Conservation (phyloP, 2,113 vertebrate species). For the Engystomops pustulosus region DNA sequence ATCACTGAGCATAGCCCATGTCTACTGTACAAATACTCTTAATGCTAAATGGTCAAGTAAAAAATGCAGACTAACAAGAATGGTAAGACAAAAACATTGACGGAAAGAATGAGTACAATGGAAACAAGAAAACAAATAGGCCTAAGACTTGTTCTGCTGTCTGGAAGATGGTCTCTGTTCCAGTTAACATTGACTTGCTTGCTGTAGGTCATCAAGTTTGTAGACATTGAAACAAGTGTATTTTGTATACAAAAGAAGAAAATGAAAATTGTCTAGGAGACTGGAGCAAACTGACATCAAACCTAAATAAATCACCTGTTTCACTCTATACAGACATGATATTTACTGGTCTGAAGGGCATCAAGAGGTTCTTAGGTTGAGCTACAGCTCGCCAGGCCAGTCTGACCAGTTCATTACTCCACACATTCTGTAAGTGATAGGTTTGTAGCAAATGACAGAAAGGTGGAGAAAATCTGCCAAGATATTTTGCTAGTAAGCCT, state of each 20-base stretch:
- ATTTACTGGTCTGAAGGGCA: constrained; percentile 6
- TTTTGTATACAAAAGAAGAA: constrained; percentile 38
- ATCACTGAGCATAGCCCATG: neutral
- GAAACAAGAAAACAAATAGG: neutral
- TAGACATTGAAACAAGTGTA: constrained; percentile 37
- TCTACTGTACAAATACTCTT: neutral
- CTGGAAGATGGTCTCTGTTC: neutral
- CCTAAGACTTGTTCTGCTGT: constrained; percentile 30
- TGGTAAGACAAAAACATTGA: neutral
- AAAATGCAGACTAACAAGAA: constrained; percentile 23
- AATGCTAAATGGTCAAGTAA: neutral
- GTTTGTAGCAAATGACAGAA: constrained; percentile 13
- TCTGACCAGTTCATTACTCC: constrained; percentile 29
- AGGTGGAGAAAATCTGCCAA: neutral
- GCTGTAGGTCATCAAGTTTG: neutral
- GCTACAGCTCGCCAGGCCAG: constrained; percentile 24
- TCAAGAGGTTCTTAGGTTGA: neutral
- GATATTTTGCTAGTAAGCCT: neutral
- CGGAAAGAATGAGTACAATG: neutral
- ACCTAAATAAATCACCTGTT: constrained; percentile 1
- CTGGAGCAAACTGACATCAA: neutral
- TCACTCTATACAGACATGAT: neutral
- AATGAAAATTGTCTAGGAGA: neutral
- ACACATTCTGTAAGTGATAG: neutral
- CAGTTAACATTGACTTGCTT: neutral